Evolutionary conservation across 2,113 vertebrate genomes (phyloP).

Genomic region (Vombatus ursinus): DNA sequence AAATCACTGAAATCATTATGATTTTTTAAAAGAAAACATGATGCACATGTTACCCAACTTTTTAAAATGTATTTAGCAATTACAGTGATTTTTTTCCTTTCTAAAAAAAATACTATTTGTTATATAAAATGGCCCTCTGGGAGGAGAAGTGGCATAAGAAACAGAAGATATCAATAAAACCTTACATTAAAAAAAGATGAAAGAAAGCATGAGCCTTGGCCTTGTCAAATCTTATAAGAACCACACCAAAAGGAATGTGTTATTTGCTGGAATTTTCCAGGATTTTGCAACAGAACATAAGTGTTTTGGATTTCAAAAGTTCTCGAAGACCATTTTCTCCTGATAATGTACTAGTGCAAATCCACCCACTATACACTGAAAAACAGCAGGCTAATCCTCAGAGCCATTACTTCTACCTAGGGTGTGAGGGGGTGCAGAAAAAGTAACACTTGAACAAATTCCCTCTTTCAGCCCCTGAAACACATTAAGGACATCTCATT

Average conservation of each 20-base stretch:
- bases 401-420: slow-evolving; percentile 57
- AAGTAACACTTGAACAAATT: slow-evolving; percentile 47
- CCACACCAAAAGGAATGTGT: slow-evolving; percentile 3
- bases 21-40: not conserved
- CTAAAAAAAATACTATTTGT: not conserved
- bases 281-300: slow-evolving; percentile 23
- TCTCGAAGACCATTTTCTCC: slow-evolving; percentile 50
- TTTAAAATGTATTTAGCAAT: not conserved
- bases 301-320: slow-evolving; percentile 41
- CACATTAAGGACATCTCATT: not conserved
- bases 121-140: not conserved
- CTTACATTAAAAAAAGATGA: not conserved
- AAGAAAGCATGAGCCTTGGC: slow-evolving; percentile 13
- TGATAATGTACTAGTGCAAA: slow-evolving; percentile 50
- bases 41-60: not conserved
- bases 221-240: slow-evolving; percentile 15
- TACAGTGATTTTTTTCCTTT: not conserved
- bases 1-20: slow-evolving; percentile 18
- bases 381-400: slow-evolving; percentile 50
- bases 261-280: not conserved
- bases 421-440: slow-evolving; percentile 58
- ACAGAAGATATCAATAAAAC: not conserved
- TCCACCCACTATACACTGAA: slow-evolving; percentile 64
- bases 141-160: not conserved
- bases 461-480: slow-evolving; percentile 21